Base-by-base conservation (phyloP, 1,140 invertebrate species). In the Calliphora vicina region DNA sequence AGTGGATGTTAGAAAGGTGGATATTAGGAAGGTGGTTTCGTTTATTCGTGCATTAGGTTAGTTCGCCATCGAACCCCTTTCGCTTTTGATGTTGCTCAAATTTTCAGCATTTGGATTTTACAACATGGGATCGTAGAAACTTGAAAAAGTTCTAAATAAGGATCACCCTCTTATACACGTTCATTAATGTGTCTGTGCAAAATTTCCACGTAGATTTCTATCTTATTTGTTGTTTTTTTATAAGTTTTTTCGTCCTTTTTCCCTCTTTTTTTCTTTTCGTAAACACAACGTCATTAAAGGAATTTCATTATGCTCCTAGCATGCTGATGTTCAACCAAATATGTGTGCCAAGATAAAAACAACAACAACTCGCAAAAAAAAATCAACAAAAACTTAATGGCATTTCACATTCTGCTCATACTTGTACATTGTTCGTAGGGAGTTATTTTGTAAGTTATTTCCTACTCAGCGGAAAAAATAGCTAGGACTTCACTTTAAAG, bases 291-390 rank as follows among this genome's bases (percentile, higher is more conserved):
- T 67, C 61, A 67, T 67, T 67, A 67, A 67, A 67, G 25, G 61
- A 67, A 67, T 67, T 67, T 67, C 61, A 67, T 67, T 67, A 67
- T 67, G 10, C n/a, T 20, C 10, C 35, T 10, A 35, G 35, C 35
- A 20, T 67, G 61, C n/a, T 23, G 61, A 67, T 67, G 61, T 67
- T 67, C 61, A 67, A 25, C 61, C 23, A 67, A 67, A 67, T 67
- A 67, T 67, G n/a, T 67, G 61, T 67, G 61, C 61, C n/a, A 67
- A 67, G 61, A 67, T 67, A 67, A 67, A 23, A 67, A 57, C 5
- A n/a, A 57, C 15, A 57, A 57, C 15, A n/a, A 17, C 15, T n/a
- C 13, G 17, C 6, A 57, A 57, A 67, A 67, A 67, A 67, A 4
- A 67, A 23, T 67, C 4, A 67, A 23, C 6, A 23, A 67, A 67